Conservation (phyloP, 2,113 vertebrate species). For the Noctilio leporinus region DNA sequence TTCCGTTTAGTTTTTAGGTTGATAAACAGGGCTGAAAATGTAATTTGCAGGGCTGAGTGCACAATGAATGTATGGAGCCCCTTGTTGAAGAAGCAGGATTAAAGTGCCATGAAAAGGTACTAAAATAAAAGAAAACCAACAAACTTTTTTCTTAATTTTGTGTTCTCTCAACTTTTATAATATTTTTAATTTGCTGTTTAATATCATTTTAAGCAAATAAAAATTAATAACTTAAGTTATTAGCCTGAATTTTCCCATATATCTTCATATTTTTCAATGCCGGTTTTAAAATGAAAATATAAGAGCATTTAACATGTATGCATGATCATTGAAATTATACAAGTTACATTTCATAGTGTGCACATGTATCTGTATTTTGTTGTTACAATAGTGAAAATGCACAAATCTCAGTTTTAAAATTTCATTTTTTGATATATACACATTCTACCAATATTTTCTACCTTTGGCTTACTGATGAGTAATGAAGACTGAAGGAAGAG, state of each 20-base stretch:
- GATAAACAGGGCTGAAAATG: neutral
- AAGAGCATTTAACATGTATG: neutral
- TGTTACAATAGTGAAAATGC: neutral
- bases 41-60: neutral
- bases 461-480: neutral
- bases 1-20: neutral
- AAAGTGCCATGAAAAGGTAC: neutral
- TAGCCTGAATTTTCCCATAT: neutral
- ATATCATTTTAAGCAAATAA: slow-evolving; percentile 3
- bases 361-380: neutral
- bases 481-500: neutral
- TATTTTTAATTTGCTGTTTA: slow-evolving; percentile 18
- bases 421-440: neutral
- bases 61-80: neutral
- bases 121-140: neutral
- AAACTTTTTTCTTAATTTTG: neutral
- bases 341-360: neutral
- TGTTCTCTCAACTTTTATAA: neutral
- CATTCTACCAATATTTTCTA: neutral
- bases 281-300: neutral
- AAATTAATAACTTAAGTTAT: neutral
- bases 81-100: neutral
- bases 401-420: neutral
- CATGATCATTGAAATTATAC: neutral
- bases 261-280: neutral